Evolutionary conservation across 2,113 vertebrate species (phyloP), one percentile per base, ranked within the genome.

Genomic region (Poeciliopsis prolifica): DNA sequence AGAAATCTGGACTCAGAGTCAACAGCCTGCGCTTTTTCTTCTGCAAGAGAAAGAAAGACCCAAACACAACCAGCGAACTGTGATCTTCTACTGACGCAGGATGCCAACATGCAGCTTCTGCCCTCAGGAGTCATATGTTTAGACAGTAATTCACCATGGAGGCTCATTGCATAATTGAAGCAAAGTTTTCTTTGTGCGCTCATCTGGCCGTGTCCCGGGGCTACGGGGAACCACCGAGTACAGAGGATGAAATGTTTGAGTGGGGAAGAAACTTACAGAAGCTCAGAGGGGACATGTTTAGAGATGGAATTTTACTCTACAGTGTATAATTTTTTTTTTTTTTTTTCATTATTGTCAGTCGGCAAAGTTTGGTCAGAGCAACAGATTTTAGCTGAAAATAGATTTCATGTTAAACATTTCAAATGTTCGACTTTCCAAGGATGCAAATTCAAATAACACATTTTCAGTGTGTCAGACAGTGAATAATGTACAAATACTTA

Each of bases 91-190:
- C 64, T 81, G 83, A 79, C 72, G 68, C 54, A 44, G 15, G 24
- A 65, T 6, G 5, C 63, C 13, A 61, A 3, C 26, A 72, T 60
- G 54, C 35, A 37, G 13, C 60, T 74, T 58, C 61, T 54, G 79
- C 42, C 74, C 70, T 74, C 48, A 68, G 66, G 58, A 60, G 72
- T 72, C 68, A 62, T 68, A 63, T 58, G 37, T 72, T 69, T 68
- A 0, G 19, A 26, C 9, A 37, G 35, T 10, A 37, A 37, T 37
- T 37, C 35, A 2, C 35, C 35, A 11, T 11, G 35, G 35, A 37
- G 35, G 35, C 35, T 61, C 15, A 13, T 68, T 75, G 58, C 51
- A 37, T 72, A 72, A 54, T 71, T 4, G 1, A 48, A 35, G 58
- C 71, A 85, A 61, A 66, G 30, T 58, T 79, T 42, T 68, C 30